These are phyloP conservation scores for Merluccius polli DNA, from an alignment of 2,797 vertebrate genomes.

Conservation along the genomic window DNA sequence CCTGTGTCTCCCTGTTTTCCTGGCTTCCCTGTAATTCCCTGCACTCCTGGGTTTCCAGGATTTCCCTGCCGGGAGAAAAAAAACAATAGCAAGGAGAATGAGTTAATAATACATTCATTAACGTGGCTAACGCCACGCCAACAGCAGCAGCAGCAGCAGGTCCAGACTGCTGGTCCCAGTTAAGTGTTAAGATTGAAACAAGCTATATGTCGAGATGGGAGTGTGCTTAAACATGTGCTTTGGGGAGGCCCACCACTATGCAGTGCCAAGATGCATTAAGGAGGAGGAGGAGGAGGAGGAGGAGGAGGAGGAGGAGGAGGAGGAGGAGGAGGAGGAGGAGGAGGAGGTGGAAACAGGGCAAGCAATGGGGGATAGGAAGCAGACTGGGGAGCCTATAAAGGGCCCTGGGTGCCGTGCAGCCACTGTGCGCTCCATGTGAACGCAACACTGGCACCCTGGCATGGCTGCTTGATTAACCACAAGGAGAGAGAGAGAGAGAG, in stretches of 20 bases:
- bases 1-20: slow-evolving; percentile 90
- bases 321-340: slow-evolving; percentile 15
- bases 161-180: slow-evolving; percentile 26
- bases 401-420: slow-evolving; percentile 30
- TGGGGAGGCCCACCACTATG: slow-evolving; percentile 8
- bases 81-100: slow-evolving; percentile 3
- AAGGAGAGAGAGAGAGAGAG: slow-evolving; percentile 15
- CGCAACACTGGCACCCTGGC: slow-evolving; percentile 45
- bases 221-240: slow-evolving; percentile 48
- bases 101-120: slow-evolving; percentile 32
- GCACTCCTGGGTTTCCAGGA: slow-evolving; percentile 89
- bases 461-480: slow-evolving; percentile 50
- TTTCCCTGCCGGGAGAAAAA: slow-evolving; percentile 74
- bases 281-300: slow-evolving; percentile 9
- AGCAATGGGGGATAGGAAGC: slow-evolving; percentile 18
- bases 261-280: slow-evolving; percentile 44
- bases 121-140: slow-evolving; percentile 36
- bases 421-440: slow-evolving; percentile 46
- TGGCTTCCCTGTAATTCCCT: slow-evolving; percentile 87
- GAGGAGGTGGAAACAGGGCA: slow-evolving; percentile 39
- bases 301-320: background rate
- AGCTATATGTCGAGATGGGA: slow-evolving; percentile 25
- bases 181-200: slow-evolving; percentile 39
- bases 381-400: slow-evolving; percentile 32
- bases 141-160: background rate